These are phyloP conservation scores for Argyrosomus regius DNA, from an alignment of 2,797 vertebrate genomes.

Conservation along the genomic window DNA sequence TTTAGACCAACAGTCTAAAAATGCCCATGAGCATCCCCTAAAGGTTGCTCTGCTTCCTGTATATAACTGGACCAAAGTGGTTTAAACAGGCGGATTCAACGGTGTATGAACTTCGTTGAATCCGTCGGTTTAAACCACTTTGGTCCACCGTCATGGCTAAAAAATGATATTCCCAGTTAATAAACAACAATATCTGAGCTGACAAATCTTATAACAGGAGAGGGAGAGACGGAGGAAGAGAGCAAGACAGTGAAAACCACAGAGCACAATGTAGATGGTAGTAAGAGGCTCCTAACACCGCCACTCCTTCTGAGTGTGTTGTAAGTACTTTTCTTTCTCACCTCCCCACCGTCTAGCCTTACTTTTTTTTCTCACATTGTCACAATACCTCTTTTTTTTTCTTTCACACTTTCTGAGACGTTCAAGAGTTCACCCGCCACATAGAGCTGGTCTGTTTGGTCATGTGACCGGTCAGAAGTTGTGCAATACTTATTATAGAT, in stretches of 20 bases:
- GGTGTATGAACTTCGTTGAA: neutral
- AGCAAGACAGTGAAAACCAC: neutral
- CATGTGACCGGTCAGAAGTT: conserved; percentile 36
- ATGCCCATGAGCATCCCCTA: neutral
- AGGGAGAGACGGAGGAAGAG: neutral
- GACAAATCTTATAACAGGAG: conserved; percentile 1
- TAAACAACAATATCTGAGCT: conserved; percentile 42
- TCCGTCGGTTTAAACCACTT: too few species aligned
- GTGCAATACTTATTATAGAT: conserved; percentile 29
- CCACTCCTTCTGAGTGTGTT: conserved; percentile 31
- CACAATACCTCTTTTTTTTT: conserved; percentile 38
- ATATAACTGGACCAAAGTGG: conserved; percentile 34
- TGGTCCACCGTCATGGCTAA: neutral
- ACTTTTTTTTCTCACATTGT: conserved; percentile 10
- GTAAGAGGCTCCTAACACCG: conserved; percentile 30
- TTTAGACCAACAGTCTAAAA: conserved; percentile 11
- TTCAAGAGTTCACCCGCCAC: conserved; percentile 26
- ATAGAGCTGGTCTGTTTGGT: conserved; percentile 25
- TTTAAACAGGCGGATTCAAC: conserved; percentile 29
- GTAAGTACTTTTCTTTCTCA: conserved; percentile 54
- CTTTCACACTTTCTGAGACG: conserved; percentile 19
- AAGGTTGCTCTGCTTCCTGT: conserved; percentile 11
- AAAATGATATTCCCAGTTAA: conserved; percentile 41
- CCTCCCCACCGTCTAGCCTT: conserved; percentile 36
- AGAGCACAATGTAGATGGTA: conserved; percentile 10